Evolutionary conservation across 2,888 invertebrate species (phyloP), one percentile per base, ranked within the genome.

Genomic region (Shargacucullia verbasci): DNA sequence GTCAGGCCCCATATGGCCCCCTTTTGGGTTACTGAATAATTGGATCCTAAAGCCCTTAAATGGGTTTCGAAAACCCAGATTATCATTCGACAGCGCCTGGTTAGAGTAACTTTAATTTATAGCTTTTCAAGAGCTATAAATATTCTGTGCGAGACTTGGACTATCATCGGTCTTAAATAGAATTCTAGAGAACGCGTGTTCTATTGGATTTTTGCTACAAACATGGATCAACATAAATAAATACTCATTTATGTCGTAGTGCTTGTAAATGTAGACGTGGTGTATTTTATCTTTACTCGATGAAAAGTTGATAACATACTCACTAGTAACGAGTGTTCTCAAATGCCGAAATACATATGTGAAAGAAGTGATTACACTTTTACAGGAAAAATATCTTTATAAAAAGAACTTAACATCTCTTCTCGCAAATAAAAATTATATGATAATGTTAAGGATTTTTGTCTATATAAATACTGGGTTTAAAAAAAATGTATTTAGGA

Each of bases 51-150:
- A 56, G 13, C 39, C 47, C 37, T 60, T 58, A 38, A 75, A 76
- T 50, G 34, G 47, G 49, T 39, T 53, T 52, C 15, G 31, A 49
- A 68, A 41, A 54, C 49, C 41, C 37, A 50, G 53, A 60, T 70
- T 65, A 72, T 61, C 40, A 58, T 59, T 55, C 49, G 44, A 45
- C 49, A 58, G 43, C 52, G 40, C 25, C 50, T 62, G 31, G 53
- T 59, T 57, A 58, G 45, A 52, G 38, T 40, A 27, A 59, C 63
- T 50, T 39, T 38, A 60, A 73, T 73, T 60, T 62, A 76, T 76
- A 9, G 48, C 54, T 69, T 47, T 41, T 47, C 52, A 41, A 66
- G 15, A 40, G 46, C 43, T 35, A 64, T 71, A 38, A 57, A 72
- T 70, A 59, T 56, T 48, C 35, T 29, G 44, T 33, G 8, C 13